Conservation (phyloP, 2,113 vertebrate species). For the Rissa tridactyla region DNA sequence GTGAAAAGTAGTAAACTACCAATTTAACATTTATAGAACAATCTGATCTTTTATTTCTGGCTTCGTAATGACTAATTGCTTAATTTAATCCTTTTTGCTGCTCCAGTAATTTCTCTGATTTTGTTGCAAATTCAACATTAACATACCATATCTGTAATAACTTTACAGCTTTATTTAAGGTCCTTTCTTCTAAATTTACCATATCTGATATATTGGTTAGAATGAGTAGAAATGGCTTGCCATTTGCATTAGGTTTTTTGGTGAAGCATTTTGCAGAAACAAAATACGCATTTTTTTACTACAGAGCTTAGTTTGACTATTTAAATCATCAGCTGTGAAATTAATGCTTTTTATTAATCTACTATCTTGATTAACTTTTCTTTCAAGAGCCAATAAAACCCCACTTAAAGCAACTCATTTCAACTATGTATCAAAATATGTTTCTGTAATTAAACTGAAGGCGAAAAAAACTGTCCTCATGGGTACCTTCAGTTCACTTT, state of each 20-base stretch:
- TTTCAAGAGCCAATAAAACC: not conserved
- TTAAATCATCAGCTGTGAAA: conserved; percentile 1
- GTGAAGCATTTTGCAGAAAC: not conserved
- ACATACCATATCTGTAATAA: not conserved
- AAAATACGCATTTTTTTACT: not conserved
- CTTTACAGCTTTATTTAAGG: not conserved
- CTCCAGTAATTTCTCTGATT: not conserved
- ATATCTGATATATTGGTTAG: not conserved
- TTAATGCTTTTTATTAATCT: not conserved
- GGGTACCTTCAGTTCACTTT: not conserved
- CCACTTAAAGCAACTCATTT: not conserved
- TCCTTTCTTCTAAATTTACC: not conserved
- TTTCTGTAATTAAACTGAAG: not conserved
- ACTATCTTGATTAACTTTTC: not conserved
- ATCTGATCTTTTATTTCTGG: not conserved
- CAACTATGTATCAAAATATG: not conserved
- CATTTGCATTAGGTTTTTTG: not conserved
- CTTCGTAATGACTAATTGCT: conserved; percentile 2
- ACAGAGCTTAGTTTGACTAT: not conserved
- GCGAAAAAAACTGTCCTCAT: not conserved
- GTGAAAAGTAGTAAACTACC: not conserved
- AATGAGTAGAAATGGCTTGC: not conserved
- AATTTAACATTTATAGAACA: not conserved
- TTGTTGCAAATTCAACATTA: not conserved
- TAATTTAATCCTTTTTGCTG: not conserved